Evolutionary conservation across 2,113 vertebrate genomes (phyloP), one percentile per base, ranked within the genome.

Genomic region (Scytalopus superciliaris): DNA sequence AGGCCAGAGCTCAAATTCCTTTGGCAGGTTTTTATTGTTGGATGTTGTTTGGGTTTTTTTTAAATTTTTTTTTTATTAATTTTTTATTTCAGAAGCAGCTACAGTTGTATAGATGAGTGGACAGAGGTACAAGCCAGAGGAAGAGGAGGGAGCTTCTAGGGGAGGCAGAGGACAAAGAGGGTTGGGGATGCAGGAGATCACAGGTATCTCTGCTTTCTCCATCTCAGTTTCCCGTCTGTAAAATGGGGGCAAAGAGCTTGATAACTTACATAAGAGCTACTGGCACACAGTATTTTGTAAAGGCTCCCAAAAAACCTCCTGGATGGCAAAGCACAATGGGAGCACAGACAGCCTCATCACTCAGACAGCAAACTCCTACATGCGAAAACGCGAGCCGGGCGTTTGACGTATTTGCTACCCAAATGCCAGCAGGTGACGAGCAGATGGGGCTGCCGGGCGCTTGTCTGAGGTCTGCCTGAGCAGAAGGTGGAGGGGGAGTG

Each of bases 341-440:
- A 96, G 87, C 81, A 70, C 53, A 87, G 93, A 22, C 91, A 96
- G 88, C 88, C 92, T 92, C 82, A 72, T 93, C 53, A 87, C 91
- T 95, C 86, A 96, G 92, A 53, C 74, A 87, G 76, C 80, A 64
- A 74, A 93, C 83, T 95, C 90, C 90, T 82, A 77, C 75, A 45
- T 89, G 82, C 94, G 89, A 95, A 96, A 97, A 97, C 12, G 56
- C 85, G 90, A 97, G 90, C 73, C 1, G 75, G 75, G 93, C 70
- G 47, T 64, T 93, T 97, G 95, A 93, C 94, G 93, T 97, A 82
- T 90, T 92, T 94, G 91, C 66, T 97, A 87, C 90, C 90, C 87
- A 89, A 97, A 87, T 91, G 94, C 89, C 95, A 95, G 94, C 96
- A 97, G 96, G 97, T 97, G 95, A 95, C 0, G 66, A 97, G 95